These are phyloP conservation scores for Allochrocebus solatus DNA, from an alignment of 2,797 vertebrate genomes.

Conservation along the genomic window DNA sequence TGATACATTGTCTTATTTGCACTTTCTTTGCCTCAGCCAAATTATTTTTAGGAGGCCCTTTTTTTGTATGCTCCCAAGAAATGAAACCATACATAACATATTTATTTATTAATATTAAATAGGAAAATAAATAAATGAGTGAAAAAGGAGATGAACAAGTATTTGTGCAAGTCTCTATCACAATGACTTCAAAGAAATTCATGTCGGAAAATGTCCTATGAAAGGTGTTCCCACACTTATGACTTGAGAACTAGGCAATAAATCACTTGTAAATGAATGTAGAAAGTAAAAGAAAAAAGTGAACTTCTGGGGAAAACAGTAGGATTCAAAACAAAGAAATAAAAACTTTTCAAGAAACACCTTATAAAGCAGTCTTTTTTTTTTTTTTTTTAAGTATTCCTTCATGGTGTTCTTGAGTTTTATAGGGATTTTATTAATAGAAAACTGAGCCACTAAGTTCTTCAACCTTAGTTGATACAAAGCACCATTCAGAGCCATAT, in stretches of 20 bases:
- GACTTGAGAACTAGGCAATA: background rate
- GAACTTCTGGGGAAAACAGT: background rate
- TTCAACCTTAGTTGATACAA: background rate
- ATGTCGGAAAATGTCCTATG: background rate
- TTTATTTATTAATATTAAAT: constrained; percentile 3
- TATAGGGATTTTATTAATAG: background rate
- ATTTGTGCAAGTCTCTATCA: background rate
- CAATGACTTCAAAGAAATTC: constrained; percentile 30
- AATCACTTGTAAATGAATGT: background rate
- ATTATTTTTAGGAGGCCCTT: background rate
- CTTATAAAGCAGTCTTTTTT: background rate
- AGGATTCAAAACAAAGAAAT: background rate
- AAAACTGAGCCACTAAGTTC: background rate
- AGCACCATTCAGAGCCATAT: background rate
- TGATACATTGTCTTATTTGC: background rate
- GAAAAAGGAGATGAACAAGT: background rate
- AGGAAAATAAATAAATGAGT: background rate
- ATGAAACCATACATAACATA: background rate
- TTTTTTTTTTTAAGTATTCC: background rate
- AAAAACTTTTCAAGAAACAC: background rate
- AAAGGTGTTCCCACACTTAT: background rate
- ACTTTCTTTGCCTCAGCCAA: background rate
- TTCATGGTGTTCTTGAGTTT: background rate
- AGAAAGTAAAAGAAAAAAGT: background rate
- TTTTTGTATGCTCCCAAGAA: background rate